Percentiles rank a stretch among this genome's conserved stretches.
These are phyloP conservation scores for Drosophila mojavensis DNA, from an alignment of 1,140 invertebrate species.

Conservation along the genomic window DNA sequence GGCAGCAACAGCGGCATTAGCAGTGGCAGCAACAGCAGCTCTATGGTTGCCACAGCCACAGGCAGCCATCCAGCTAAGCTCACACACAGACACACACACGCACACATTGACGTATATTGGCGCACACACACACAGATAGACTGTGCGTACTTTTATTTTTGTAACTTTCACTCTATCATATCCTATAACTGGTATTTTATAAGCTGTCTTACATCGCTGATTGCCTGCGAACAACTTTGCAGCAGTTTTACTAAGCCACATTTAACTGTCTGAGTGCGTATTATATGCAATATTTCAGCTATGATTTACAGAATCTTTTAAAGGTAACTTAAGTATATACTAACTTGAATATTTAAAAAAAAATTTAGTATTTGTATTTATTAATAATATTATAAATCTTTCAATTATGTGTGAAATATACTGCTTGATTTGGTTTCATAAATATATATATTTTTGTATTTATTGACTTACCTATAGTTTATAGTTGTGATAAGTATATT, in stretches of 20 bases:
- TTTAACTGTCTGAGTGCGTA: not conserved
- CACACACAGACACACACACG: constrained; percentile 6
- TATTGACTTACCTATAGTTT: too few relatives aligned
- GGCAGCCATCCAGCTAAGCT: constrained; percentile 24
- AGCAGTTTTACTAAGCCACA: constrained; percentile 14
- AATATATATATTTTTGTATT: too few relatives aligned
- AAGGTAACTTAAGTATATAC: too few relatives aligned
- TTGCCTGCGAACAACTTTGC: constrained; percentile 1
- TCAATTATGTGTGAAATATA: too few relatives aligned
- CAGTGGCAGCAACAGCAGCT: constrained; percentile 20
- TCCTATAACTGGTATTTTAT: constrained; percentile 38
- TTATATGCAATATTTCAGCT: not conserved
- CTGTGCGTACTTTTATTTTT: constrained; percentile 24
- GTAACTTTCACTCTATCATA: constrained; percentile 27
- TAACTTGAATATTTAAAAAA: too few relatives aligned
- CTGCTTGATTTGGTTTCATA: too few relatives aligned
- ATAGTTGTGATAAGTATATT: too few relatives aligned
- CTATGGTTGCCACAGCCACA: constrained; percentile 32
- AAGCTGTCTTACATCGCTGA: constrained; percentile 18
- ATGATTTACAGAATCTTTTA: too few relatives aligned
- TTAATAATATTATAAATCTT: too few relatives aligned
- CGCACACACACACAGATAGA: not conserved
- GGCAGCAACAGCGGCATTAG: constrained; percentile 4
- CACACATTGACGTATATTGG: not conserved
- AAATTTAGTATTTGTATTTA: too few relatives aligned